A percentile compares a stretch with the other conserved stretches of the same genome.
Evolutionary conservation across 2,113 vertebrate genomes (phyloP).

Genomic region (Ciconia stormi): DNA sequence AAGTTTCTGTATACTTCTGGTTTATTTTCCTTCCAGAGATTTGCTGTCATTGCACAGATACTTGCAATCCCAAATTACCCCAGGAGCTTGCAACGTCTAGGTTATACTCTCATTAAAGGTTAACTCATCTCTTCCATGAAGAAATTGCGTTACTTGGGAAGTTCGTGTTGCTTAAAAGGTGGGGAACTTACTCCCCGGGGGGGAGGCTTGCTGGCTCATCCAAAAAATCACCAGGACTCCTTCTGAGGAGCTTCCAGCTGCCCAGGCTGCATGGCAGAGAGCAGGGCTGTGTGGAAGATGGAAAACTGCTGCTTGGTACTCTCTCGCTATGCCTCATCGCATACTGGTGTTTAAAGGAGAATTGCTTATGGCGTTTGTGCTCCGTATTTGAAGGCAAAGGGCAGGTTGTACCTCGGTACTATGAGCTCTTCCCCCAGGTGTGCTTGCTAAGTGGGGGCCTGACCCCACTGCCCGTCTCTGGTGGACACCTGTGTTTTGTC

Average conservation of each 20-base stretch:
- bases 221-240: not conserved
- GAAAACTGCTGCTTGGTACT: not conserved
- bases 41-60: not conserved
- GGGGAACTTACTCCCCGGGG: not conserved
- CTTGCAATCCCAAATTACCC: not conserved
- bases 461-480: not conserved
- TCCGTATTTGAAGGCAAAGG: not conserved
- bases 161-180: not conserved
- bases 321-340: not conserved
- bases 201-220: not conserved
- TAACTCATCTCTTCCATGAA: not conserved
- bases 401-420: not conserved
- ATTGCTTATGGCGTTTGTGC: not conserved
- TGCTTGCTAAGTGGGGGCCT: rapidly evolving
- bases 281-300: not conserved
- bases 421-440: rapidly evolving
- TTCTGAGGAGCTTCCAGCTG: not conserved
- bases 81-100: not conserved
- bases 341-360: not conserved
- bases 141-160: not conserved
- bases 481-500: not conserved
- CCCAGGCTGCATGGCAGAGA: rapidly evolving
- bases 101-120: not conserved
- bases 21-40: not conserved
- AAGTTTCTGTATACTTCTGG: not conserved